Base-by-base conservation (phyloP, 2,888 invertebrate species). In the Parasteatoda lunata region DNA sequence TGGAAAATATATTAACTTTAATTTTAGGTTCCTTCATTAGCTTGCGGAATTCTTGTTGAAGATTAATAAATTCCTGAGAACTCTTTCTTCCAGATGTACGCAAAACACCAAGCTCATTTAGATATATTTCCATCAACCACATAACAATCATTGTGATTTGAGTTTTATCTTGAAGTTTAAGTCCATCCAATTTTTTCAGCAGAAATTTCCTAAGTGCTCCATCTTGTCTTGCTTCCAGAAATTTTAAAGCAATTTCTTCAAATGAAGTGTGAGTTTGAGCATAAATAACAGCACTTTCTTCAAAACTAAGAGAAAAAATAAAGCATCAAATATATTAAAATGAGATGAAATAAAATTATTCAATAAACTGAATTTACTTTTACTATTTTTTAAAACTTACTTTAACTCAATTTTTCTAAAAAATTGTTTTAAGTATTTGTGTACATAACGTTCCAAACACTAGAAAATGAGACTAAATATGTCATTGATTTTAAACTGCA, bases 191-290 rank as follows among this genome's bases (percentile, higher is more conserved):
- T 92, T 98, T 97, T 92, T 93, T 95, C 80, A 94, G 94, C n/a
- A 99, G 93, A 91, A 97, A 98, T 11, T 95, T 94, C 92, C 97
- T 97, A 76, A 99, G 92, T 0, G 98, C 97, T 89, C 95, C 95
- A 86, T 96, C 95, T 91, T 97, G 94, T 83, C 95, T 94, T 0
- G 95, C 93, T 91, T 96, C 94, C 30, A 98, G 93, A 92, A 98
- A 98, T 91, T 97, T 98, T 11, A 99, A 93, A 80, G 98, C 96
- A 64, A 98, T 95, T 90, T 97, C 97, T 93, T 99, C 99, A 91
- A 99, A 98, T 45, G 97, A 96, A 68, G 96, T 95, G 90, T 96
- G 95, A 0, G 98, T 97, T 90, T 97, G 95, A 0, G 98, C 97
- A 91, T 96, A 98, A 89, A 96, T 94, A 90, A 95, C 93, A 0